Base-by-base conservation (phyloP, 2,888 invertebrate species). In the Tipula vernalis region DNA sequence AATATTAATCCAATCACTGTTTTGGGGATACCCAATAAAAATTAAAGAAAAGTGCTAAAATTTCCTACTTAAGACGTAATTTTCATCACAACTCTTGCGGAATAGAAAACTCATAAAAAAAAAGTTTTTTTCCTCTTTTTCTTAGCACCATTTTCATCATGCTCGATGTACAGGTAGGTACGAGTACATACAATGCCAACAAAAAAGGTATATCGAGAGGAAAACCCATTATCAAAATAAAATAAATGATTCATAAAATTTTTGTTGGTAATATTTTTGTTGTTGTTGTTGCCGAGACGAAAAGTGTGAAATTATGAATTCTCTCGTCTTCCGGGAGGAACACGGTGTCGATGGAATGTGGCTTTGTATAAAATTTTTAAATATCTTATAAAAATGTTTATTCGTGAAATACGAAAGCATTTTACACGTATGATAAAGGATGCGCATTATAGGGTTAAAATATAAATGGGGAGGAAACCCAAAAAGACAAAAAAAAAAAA, bases 41-140 rank as follows among this genome's bases (percentile, higher is more conserved):
- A 71, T 71, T 71, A 71, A 71, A 71, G 71, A 71, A 71, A 71
- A 71, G 71, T 71, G 71, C 71, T 71, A 71, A 71, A 71, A 71
- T 71, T 71, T 71, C 10, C 71, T 71, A 71, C 71, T 71, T 71
- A 71, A 71, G 71, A 71, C 28, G 28, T 71, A 71, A 71, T 71
- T 71, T 71, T 28, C 71, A 71, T 71, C 71, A 71, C 28, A 71
- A 71, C 71, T 71, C 28, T 71, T 71, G 71, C 10, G 71, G 28
- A 71, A 10, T 71, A 28, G 10, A 71, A 71, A 71, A 28, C 71
- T 71, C 71, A n/a, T 71, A 71, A 51, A 51, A 51, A 2, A 51
- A 71, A 71, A 28, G 10, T 28, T 71, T 71, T 28, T 28, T 71
- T 10, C 71, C 8, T 28, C n/a, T 71, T 28, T 71, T 71, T 71